Evolutionary conservation across 2,888 invertebrate genomes (phyloP).

Genomic region (Pandemis corylana): DNA sequence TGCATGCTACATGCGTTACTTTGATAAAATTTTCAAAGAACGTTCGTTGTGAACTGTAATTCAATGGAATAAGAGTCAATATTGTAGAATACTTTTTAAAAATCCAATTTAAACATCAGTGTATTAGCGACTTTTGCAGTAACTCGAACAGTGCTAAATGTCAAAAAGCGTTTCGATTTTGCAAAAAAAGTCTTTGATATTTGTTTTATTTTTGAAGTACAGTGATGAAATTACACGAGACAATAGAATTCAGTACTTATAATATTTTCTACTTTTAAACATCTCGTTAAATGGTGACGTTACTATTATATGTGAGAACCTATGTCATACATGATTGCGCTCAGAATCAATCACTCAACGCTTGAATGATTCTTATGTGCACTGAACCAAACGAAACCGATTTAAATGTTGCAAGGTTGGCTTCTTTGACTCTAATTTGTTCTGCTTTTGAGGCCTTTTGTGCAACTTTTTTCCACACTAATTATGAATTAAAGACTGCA

Average conservation of each 20-base stretch:
- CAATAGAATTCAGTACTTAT: no score
- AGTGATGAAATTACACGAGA: neutral
- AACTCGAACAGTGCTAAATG: constrained; percentile 15
- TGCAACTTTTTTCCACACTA: no score
- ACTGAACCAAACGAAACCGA: neutral
- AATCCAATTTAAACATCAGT: neutral
- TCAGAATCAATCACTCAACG: neutral
- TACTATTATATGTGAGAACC: neutral
- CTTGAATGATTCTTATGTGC: neutral
- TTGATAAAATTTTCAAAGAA: neutral
- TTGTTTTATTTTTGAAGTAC: neutral
- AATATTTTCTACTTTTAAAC: no score
- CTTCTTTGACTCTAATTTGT: no score
- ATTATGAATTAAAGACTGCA: no score
- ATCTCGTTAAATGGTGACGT: no score
- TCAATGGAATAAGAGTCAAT: accelerated
- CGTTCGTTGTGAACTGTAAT: neutral
- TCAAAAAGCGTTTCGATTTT: constrained; percentile 26
- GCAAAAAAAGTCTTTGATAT: neutral
- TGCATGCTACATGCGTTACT: neutral
- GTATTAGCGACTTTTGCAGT: neutral
- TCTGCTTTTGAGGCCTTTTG: no score
- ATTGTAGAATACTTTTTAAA: neutral
- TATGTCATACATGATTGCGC: neutral
- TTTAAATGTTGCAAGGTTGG: neutral